These are phyloP conservation scores for Sesamia nonagrioides DNA, from an alignment of 1,140 invertebrate species.

Conservation along the genomic window DNA sequence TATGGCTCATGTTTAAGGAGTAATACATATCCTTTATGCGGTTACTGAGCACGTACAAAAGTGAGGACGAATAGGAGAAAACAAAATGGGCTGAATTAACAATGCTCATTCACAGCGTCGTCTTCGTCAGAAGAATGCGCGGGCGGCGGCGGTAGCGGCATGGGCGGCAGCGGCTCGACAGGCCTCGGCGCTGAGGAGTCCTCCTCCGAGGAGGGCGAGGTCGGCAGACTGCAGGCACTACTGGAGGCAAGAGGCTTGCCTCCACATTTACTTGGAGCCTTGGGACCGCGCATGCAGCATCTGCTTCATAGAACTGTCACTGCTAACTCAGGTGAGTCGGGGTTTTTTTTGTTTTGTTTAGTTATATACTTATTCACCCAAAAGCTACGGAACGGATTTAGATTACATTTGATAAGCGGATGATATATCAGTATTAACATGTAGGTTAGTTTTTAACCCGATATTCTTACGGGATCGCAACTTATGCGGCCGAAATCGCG, in stretches of 20 bases:
- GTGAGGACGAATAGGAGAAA: background rate
- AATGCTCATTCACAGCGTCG: constrained; percentile 53
- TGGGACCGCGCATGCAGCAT: constrained; percentile 99
- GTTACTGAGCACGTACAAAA: too few relatives aligned
- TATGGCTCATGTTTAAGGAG: too few relatives aligned
- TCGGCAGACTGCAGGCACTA: constrained; percentile 95
- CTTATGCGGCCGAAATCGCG: too few relatives aligned
- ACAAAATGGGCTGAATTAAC: background rate
- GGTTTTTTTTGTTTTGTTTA: too few relatives aligned
- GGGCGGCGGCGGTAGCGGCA: constrained; percentile 63
- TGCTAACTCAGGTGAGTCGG: constrained; percentile 90
- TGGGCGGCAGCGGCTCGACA: constrained; percentile 53
- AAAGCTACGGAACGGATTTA: too few relatives aligned
- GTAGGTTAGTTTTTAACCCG: too few relatives aligned
- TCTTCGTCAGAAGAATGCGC: constrained; percentile 74
- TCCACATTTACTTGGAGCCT: constrained; percentile 97
- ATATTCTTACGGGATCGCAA: too few relatives aligned
- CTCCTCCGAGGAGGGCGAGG: constrained; percentile 94
- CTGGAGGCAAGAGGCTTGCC: constrained; percentile 97
- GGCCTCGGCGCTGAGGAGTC: constrained; percentile 85
- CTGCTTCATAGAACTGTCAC: constrained; percentile 97
- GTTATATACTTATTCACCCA: too few relatives aligned
- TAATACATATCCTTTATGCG: too few relatives aligned
- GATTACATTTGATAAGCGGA: too few relatives aligned
- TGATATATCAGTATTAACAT: too few relatives aligned